These are phyloP conservation scores for Crotalus viridis DNA, from an alignment of 2,113 vertebrate genomes.

Conservation along the genomic window DNA sequence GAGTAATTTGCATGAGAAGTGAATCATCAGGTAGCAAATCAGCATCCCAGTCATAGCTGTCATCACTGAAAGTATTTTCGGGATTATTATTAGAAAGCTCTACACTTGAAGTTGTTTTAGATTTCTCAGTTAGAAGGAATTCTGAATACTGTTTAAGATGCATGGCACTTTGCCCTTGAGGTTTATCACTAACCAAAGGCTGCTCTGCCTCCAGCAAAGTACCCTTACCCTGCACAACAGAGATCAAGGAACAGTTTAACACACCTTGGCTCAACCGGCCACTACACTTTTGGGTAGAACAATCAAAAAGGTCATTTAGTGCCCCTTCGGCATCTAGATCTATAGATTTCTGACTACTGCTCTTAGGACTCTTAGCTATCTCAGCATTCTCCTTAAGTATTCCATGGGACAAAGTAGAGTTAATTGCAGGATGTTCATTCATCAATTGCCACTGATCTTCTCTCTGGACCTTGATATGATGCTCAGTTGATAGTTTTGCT, in stretches of 20 bases:
- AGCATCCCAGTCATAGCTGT: slow-evolving; percentile 86
- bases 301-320: slow-evolving; percentile 76
- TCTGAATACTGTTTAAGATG: fast-evolving
- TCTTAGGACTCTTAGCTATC: background rate
- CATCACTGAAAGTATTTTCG: slow-evolving; percentile 36
- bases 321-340: slow-evolving; percentile 65
- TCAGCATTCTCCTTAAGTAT: background rate
- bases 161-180: background rate
- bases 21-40: slow-evolving; percentile 81
- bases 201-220: slow-evolving; percentile 39
- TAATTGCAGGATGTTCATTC: slow-evolving; percentile 3
- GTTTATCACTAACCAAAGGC: slow-evolving; percentile 5
- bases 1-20: slow-evolving; percentile 76
- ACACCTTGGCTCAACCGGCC: slow-evolving; percentile 67
- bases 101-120: slow-evolving; percentile 3
- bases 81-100: slow-evolving; percentile 26
- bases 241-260: slow-evolving; percentile 21
- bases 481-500: background rate
- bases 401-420: background rate
- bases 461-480: background rate
- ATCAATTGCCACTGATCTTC: background rate
- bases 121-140: background rate
- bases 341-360: slow-evolving; percentile 28
- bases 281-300: slow-evolving; percentile 70
- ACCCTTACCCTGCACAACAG: slow-evolving; percentile 40